Base-by-base conservation (phyloP, 2,797 vertebrate genomes). In the Chaetophractus vellerosus region DNA sequence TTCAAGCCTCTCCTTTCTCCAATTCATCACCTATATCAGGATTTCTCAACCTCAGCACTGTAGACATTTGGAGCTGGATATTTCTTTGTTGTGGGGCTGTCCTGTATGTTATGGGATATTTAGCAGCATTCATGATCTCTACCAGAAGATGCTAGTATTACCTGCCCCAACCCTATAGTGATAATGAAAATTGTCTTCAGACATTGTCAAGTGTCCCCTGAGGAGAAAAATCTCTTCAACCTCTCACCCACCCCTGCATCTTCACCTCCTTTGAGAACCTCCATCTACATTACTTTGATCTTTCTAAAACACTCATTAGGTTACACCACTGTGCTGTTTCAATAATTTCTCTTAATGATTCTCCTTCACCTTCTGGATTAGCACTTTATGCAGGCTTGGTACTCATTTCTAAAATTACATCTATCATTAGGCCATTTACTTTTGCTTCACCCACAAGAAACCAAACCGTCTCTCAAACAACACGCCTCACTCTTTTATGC, bases 301-400 rank as follows among this genome's bases (percentile, higher is more conserved):
- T 84, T 89, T 80, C 24, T 85, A 72, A 95, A 90, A 63, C 50
- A 71, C 2, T 76, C 24, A 41, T 36, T 68, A 81, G 28, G 41
- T 41, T 75, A 38, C 19, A 0, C 23, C 57, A 75, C 33, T 78
- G 19, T 64, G 12, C 6, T 38, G 9, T 72, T 78, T 61, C 88
- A 92, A 48, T 55, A 28, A 74, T 48, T 82, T 1, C 2, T 86
- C 64, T 78, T 48, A 81, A 23, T 36, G 6, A 0, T 55, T 48
- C 48, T 28, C 59, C 9, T 50, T 84, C 6, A 84, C 2, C 12
- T 69, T 48, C 76, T 45, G 28, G 23, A 78, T 57, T 81, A 69
- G 6, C 6, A 45, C 45, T 31, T 84, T 19, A 93, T 31, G 6
- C 84, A 84, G 31, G 2, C 15, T 84, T 33, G 14, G 5, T 12